Evolutionary conservation across 2,113 vertebrate genomes (phyloP).

Genomic region (Oenanthe melanoleuca): DNA sequence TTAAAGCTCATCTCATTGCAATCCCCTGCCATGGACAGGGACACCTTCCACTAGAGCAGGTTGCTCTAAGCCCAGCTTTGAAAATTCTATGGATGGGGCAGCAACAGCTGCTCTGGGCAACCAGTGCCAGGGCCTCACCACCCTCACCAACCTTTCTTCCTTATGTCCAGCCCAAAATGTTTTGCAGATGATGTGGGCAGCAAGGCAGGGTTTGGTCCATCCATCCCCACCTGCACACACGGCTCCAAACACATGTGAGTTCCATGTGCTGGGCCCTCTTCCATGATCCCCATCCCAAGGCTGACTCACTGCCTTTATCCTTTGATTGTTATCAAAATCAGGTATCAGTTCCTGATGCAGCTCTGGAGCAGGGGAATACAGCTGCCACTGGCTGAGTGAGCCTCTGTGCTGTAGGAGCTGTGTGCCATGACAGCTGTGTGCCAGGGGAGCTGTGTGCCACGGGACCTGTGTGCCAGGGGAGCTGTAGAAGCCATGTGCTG

Average conservation of each 20-base stretch:
- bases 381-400: too few relatives aligned
- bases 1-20: neutral
- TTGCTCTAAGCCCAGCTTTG: rapidly evolving
- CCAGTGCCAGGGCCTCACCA: neutral
- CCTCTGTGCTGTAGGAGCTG: neutral
- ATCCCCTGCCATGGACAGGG: neutral
- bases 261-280: neutral
- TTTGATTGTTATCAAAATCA: neutral
- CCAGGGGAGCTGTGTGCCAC: neutral
- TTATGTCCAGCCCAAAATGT: neutral
- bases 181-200: rapidly evolving
- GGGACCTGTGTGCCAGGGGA: neutral
- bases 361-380: neutral
- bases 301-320: neutral
- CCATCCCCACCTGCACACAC: neutral
- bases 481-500: too few relatives aligned
- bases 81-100: neutral
- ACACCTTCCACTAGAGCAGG: rapidly evolving
- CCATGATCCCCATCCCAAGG: rapidly evolving
- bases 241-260: rapidly evolving
- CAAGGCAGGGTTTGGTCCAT: neutral
- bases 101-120: neutral
- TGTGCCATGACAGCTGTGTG: too few relatives aligned
- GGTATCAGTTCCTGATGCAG: neutral
- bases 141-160: neutral